Evolutionary conservation across 2,113 vertebrate genomes (phyloP).

Genomic region (Pedionomus torquatus): DNA sequence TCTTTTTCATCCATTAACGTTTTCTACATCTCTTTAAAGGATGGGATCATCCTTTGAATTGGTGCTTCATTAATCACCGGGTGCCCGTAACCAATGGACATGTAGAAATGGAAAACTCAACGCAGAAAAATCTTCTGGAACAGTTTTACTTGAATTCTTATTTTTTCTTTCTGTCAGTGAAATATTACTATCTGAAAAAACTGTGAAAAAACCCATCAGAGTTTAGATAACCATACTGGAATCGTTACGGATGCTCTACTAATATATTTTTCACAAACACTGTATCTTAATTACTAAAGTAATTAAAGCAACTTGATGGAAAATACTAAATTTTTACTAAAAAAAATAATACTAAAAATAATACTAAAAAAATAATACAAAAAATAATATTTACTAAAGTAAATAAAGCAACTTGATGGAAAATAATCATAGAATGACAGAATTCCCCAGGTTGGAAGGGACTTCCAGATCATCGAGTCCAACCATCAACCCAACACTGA

Average conservation of each 20-base stretch:
- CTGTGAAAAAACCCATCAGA: neutral
- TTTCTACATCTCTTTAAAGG: constrained; percentile 23
- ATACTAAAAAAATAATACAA: too few relatives aligned
- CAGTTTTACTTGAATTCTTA: neutral
- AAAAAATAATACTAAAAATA: too few relatives aligned
- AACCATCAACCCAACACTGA: neutral
- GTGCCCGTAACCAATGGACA: neutral
- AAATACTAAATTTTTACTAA: too few relatives aligned
- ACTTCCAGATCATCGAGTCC: neutral
- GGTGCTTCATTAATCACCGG: neutral
- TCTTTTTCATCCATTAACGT: neutral
- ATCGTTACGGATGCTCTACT: neutral
- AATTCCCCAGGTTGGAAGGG: neutral
- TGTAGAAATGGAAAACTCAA: neutral
- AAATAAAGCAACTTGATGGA: neutral
- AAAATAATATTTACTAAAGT: neutral
- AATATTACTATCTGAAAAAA: neutral
- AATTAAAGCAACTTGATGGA: neutral
- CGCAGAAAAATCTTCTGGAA: neutral
- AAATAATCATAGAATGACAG: neutral
- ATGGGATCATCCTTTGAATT: neutral
- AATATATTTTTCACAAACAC: neutral
- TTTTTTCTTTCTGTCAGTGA: neutral
- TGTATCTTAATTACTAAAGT: neutral
- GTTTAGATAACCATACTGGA: neutral